Evolutionary conservation across 2,888 invertebrate species (phyloP).

Genomic region (Ophonus ardosiacus): DNA sequence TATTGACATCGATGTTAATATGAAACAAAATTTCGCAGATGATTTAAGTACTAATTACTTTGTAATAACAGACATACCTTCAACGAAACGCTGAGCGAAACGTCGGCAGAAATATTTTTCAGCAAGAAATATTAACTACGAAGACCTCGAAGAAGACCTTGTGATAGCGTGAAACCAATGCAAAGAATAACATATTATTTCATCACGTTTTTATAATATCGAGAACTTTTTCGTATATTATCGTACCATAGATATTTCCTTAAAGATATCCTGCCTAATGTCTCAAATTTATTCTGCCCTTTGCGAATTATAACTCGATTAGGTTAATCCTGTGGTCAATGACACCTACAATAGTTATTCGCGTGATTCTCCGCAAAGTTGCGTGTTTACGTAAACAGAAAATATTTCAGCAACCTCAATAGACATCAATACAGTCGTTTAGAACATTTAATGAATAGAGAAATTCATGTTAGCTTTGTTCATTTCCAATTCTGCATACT

Average conservation of each 20-base stretch:
- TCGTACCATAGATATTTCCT: neutral
- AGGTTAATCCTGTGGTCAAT: constrained; percentile 12
- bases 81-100: too few species aligned
- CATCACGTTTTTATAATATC: neutral
- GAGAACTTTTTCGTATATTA: neutral
- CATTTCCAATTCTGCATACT: neutral
- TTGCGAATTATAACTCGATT: neutral
- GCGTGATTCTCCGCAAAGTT: constrained; percentile 29
- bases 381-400: constrained; percentile 46
- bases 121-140: too few species aligned
- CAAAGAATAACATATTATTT: too few species aligned
- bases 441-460: neutral
- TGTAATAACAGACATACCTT: too few species aligned
- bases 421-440: constrained; percentile 39
- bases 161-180: too few species aligned
- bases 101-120: too few species aligned
- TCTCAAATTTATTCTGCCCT: neutral
- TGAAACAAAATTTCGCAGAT: too few species aligned
- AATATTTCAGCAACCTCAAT: constrained; percentile 40
- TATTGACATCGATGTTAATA: too few species aligned
- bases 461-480: neutral
- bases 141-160: too few species aligned
- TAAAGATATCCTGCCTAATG: neutral
- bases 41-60: too few species aligned
- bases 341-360: constrained; percentile 40